These are phyloP conservation scores for Druon quercuslanigerum DNA, from an alignment of 1,140 invertebrate species.

Conservation along the genomic window DNA sequence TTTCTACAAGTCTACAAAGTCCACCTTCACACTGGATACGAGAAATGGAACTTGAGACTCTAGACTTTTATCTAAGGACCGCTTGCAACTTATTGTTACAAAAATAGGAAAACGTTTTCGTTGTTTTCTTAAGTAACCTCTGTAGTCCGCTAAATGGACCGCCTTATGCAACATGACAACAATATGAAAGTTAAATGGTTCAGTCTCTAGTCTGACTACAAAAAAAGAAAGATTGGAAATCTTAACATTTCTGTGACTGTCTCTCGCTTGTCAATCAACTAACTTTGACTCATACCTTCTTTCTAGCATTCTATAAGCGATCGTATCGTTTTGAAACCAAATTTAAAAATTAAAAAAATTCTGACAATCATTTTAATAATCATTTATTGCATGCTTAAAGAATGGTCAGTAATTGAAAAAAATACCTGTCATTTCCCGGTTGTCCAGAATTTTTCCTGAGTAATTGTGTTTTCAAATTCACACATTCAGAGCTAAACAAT, in stretches of 20 bases:
- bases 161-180: neutral
- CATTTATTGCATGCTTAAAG: too few relatives aligned
- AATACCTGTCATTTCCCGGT: too few relatives aligned
- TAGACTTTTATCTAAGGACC: neutral
- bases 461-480: too few relatives aligned
- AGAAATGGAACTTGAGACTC: neutral
- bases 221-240: conserved; percentile 20
- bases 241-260: neutral
- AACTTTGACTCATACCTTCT: neutral
- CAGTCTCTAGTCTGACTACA: neutral
- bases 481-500: too few relatives aligned
- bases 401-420: too few relatives aligned
- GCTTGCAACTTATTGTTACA: neutral
- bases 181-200: too few relatives aligned
- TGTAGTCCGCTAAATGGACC: neutral
- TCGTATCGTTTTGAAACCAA: neutral
- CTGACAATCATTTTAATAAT: too few relatives aligned
- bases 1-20: conserved; percentile 38
- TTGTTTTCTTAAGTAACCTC: conserved; percentile 24
- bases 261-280: conserved; percentile 16
- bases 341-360: too few relatives aligned
- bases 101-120: conserved; percentile 4
- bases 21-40: conserved; percentile 45
- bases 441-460: too few relatives aligned
- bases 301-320: neutral